Conservation (phyloP, 2,113 vertebrate genomes). For the Psammodynastes pulverulentus region DNA sequence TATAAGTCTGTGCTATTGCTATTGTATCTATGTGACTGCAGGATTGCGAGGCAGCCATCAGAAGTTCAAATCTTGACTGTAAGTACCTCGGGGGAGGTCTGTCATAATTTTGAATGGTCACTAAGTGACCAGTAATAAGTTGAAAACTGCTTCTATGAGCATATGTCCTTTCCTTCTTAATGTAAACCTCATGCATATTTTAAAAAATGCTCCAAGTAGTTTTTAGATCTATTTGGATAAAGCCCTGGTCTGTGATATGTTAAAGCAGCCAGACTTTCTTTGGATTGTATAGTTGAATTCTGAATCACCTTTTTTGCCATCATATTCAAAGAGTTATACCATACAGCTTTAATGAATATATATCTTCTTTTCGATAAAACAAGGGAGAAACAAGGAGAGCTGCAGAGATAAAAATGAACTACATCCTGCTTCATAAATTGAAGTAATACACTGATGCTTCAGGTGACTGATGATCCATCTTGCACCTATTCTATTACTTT, state of each 20-base stretch:
- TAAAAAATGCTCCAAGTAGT: background rate
- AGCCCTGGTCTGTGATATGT: background rate
- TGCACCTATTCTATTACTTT: background rate
- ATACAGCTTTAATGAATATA: background rate
- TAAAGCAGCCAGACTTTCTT: background rate
- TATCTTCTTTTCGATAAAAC: background rate
- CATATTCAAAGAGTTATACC: background rate
- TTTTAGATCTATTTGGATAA: background rate
- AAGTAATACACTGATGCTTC: slow-evolving; percentile 6
- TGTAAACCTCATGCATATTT: background rate
- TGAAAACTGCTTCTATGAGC: background rate
- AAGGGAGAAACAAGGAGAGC: background rate
- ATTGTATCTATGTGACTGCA: background rate
- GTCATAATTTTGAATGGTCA: background rate
- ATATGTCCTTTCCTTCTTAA: background rate
- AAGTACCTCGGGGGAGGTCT: background rate
- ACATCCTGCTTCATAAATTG: background rate
- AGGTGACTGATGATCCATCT: slow-evolving; percentile 7
- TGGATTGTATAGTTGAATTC: background rate
- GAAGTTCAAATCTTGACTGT: background rate
- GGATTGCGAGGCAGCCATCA: background rate
- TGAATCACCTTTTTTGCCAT: background rate
- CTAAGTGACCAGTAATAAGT: background rate
- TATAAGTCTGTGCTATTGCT: too few relatives aligned
- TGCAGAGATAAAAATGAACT: background rate